phyloP scores from a whole-genome alignment of 2,888 invertebrate species.

The Polymixis flavicincta region DNA sequence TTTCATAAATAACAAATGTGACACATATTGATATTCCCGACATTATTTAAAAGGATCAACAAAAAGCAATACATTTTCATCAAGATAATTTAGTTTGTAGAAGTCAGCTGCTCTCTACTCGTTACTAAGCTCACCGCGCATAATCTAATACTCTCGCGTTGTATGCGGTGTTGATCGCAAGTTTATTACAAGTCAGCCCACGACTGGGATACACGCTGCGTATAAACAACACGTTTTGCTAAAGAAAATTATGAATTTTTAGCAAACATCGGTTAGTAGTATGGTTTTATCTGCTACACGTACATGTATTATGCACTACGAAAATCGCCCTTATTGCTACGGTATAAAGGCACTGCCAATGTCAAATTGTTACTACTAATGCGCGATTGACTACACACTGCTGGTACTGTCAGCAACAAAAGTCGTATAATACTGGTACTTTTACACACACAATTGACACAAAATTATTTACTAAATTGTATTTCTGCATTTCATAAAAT shows the following conservation, averaged over 20 bases:
- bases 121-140: constrained; percentile 71
- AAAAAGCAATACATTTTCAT: constrained; percentile 75
- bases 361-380: background rate
- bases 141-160: constrained; percentile 71
- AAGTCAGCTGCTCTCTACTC: constrained; percentile 70
- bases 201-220: constrained; percentile 17
- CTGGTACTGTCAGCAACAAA: background rate
- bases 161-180: constrained; percentile 69
- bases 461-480: background rate
- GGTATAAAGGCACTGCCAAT: background rate
- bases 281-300: background rate
- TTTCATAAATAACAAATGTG: constrained; percentile 33
- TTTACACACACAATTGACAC: no score
- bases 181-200: constrained; percentile 64
- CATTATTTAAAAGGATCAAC: constrained; percentile 67
- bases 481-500: background rate
- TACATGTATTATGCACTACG: background rate
- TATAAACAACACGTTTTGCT: constrained; percentile 29
- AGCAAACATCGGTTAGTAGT: background rate
- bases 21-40: constrained; percentile 44
- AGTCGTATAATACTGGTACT: background rate
- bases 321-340: no score
- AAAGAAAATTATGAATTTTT: constrained; percentile 1
- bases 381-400: background rate
- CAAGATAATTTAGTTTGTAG: constrained; percentile 72